Conservation (phyloP, 2,888 invertebrate species). For the Hymenopus coronatus region DNA sequence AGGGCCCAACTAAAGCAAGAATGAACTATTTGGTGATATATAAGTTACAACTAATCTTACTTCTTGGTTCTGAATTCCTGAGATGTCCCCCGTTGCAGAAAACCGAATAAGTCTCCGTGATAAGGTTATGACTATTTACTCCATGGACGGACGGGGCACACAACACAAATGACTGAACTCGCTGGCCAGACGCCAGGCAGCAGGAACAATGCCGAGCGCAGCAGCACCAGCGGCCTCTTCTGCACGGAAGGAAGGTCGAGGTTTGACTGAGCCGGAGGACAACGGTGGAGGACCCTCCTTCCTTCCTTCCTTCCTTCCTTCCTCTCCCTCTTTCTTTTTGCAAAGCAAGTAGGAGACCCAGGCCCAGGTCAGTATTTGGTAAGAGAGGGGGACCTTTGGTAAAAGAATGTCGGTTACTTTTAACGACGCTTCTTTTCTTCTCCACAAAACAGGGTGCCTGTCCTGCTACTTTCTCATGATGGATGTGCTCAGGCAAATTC, state of each 20-base stretch:
- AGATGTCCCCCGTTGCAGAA: neutral
- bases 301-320: neutral
- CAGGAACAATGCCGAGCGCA: neutral
- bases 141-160: neutral
- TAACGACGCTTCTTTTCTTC: neutral
- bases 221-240: neutral
- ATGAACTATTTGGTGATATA: no score
- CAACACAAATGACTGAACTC: neutral
- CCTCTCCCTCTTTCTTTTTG: neutral
- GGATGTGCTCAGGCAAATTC: neutral
- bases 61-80: no score
- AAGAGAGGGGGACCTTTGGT: neutral
- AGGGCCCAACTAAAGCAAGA: no score
- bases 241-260: neutral
- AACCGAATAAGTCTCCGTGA: neutral
- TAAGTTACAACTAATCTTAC: no score
- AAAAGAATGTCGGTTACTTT: neutral
- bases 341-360: neutral
- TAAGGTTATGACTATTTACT: neutral
- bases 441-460: neutral
- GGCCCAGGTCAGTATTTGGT: neutral
- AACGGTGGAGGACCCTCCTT: neutral
- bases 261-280: neutral
- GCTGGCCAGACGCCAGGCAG: neutral
- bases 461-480: neutral